A percentile compares a stretch with the other conserved stretches of the same genome.
phyloP scores from a whole-genome alignment of 2,888 invertebrate genomes.

The Electrophaes corylata region DNA sequence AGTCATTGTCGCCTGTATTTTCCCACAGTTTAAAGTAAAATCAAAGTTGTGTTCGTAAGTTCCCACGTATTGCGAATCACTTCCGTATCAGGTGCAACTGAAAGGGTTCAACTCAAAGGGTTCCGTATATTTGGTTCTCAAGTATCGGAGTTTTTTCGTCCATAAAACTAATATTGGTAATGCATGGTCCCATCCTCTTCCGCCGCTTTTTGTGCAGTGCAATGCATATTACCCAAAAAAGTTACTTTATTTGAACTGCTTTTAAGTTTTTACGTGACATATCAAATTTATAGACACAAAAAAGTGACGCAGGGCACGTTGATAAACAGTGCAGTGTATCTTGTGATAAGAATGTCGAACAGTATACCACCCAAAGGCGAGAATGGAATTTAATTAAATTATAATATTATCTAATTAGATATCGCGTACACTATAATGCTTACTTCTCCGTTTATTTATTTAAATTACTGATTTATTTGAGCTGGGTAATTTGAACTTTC shows the following conservation, averaged over 20 bases:
- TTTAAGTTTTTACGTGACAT: conserved; percentile 56
- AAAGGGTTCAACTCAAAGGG: conserved; percentile 78
- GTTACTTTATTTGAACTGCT: conserved; percentile 70
- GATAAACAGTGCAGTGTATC: conserved; percentile 37
- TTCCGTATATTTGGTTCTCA: conserved; percentile 78
- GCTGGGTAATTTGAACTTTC: conserved; percentile 32
- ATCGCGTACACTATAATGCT: conserved; percentile 70
- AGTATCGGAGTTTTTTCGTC: conserved; percentile 76
- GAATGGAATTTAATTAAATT: conserved; percentile 69
- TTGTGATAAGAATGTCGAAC: conserved; percentile 58
- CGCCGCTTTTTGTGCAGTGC: conserved; percentile 76
- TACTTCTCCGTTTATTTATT: conserved; percentile 65
- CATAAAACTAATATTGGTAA: conserved; percentile 84
- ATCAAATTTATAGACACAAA: conserved; percentile 52
- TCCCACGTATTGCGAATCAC: conserved; percentile 80
- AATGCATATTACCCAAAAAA: conserved; percentile 68
- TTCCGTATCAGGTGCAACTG: conserved; percentile 80
- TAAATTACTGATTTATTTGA: conserved; percentile 43
- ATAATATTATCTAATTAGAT: conserved; percentile 76
- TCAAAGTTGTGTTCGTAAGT: conserved; percentile 47
- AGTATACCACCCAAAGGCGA: conserved; percentile 74
- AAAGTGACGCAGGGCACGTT: conserved; percentile 4
- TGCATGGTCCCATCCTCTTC: conserved; percentile 80
- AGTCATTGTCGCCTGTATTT: conserved; percentile 6
- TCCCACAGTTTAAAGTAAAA: conserved; percentile 22